A percentile compares a stretch with the other conserved stretches of the same genome.
Conservation (phyloP, 1,140 invertebrate genomes). For the Pseudomyrmex dendroicus region DNA sequence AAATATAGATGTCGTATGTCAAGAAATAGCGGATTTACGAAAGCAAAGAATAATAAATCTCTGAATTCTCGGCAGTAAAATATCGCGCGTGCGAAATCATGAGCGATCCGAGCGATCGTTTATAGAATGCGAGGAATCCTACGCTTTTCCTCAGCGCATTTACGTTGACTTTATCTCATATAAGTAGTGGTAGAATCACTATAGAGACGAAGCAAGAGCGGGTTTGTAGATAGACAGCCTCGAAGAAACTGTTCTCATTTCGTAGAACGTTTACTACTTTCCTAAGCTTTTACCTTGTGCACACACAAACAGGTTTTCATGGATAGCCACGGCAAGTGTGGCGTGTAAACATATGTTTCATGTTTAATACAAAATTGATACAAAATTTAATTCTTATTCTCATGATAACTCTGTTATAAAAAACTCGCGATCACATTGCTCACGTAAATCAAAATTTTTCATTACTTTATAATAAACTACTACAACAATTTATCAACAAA, state of each 20-base stretch:
- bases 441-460: not conserved
- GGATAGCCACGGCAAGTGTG: not conserved
- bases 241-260: conserved; percentile 76
- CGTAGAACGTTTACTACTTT: conserved; percentile 36
- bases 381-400: not conserved
- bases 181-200: conserved; percentile 55
- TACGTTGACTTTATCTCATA: conserved; percentile 66
- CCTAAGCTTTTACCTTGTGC: not conserved
- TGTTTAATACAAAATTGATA: not conserved
- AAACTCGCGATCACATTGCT: not conserved
- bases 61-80: conserved; percentile 8
- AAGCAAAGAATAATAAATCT: conserved; percentile 1
- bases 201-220: conserved; percentile 64
- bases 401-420: not conserved
- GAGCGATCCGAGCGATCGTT: conserved; percentile 35
- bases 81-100: conserved; percentile 21
- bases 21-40: conserved; percentile 8
- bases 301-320: not conserved
- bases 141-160: conserved; percentile 65
- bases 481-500: no score
- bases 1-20: not conserved
- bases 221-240: conserved; percentile 56
- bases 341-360: conserved; percentile 16
- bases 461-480: not conserved
- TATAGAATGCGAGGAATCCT: conserved; percentile 70